Base-by-base conservation (phyloP, 2,113 vertebrate genomes). In the Uropsilus gracilis region DNA sequence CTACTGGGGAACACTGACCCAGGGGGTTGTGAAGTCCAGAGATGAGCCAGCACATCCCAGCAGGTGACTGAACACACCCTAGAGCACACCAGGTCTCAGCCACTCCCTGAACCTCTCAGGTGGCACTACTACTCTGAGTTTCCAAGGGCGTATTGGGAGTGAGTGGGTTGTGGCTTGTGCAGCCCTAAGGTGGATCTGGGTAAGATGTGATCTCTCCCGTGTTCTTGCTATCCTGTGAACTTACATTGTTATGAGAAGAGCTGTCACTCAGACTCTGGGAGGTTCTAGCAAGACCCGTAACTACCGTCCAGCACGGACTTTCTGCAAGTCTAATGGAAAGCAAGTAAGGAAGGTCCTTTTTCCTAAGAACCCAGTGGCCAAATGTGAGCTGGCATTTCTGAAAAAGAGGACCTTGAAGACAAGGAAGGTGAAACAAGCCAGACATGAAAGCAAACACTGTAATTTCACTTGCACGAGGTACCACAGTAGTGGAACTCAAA, bases 31-130 rank as follows among this genome's bases (percentile, higher is more conserved):
- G 13, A 87, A 59, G 39, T 22, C 61, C 44, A 26, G 80, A 1
- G 24, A 48, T 59, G 59, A 82, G 80, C 75, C 80, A 53, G 83
- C 82, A 69, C 10, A 30, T 83, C 88, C 72, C 69, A 1, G 20
- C 66, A 48, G 90, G 50, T 3, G 13, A 14, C 5, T 0, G 30
- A 14, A 18, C 2, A 13, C 1, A 0, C 0, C n/a, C 72, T 9
- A 24, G 68, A 55, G 73, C 44, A 18, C 0, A 3, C 32, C 24
- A 1, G 48, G 2, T 9, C 30, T 24, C 50, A 11, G 0, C 22
- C n/a, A 18, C 34, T 18, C 14, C 57, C 48, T 0, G 1, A 39
- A 18, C 26, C 14, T 14, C 14, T 26, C 26, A 3, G 39, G 73
- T 24, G 16, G n/a, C n/a, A n/a, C n/a, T 26, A 3, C 11, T 28